These are phyloP conservation scores for Brachirus orientalis DNA, from an alignment of 2,113 vertebrate genomes.

Conservation along the genomic window DNA sequence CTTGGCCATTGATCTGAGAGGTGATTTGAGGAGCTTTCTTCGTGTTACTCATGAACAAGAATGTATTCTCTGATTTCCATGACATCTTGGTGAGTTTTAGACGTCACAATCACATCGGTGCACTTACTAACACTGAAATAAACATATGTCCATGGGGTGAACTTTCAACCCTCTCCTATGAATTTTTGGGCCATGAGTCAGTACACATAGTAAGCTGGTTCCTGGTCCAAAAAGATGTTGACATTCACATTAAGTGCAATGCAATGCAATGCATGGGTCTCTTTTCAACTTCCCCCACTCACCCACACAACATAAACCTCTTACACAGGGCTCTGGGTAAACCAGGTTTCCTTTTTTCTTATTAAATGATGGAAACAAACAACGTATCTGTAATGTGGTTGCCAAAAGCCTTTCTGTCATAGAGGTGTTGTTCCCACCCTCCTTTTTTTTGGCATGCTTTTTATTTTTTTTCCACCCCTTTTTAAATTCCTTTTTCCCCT, in stretches of 20 bases:
- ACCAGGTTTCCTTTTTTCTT: slow-evolving; percentile 37
- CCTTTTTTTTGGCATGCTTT: slow-evolving; percentile 55
- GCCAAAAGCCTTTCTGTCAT: slow-evolving; percentile 42
- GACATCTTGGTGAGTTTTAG: neutral
- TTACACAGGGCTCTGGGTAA: slow-evolving; percentile 41
- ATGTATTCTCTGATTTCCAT: neutral
- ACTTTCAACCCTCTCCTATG: slow-evolving; percentile 9
- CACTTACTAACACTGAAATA: slow-evolving; percentile 8
- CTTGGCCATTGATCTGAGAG: no score
- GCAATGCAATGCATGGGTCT: slow-evolving; percentile 38
- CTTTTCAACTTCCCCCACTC: slow-evolving; percentile 13
- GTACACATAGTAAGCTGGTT: slow-evolving; percentile 32
- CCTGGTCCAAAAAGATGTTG: slow-evolving; percentile 40
- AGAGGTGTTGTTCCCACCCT: slow-evolving; percentile 24
- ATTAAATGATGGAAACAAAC: slow-evolving; percentile 3
- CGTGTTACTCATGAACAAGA: slow-evolving; percentile 13
- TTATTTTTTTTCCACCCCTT: neutral
- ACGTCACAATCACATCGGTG: slow-evolving; percentile 21
- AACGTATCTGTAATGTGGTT: slow-evolving; percentile 35
- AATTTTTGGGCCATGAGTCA: slow-evolving; percentile 35
- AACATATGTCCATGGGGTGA: slow-evolving; percentile 19
- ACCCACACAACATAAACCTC: slow-evolving; percentile 29
- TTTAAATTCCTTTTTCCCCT: slow-evolving; percentile 38
- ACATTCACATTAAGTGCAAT: slow-evolving; percentile 29
- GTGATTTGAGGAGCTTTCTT: slow-evolving; percentile 13